A percentile compares a stretch with the other conserved stretches of the same genome.
phyloP scores from a whole-genome alignment of 2,797 vertebrate genomes.

The Danionella dracula region DNA sequence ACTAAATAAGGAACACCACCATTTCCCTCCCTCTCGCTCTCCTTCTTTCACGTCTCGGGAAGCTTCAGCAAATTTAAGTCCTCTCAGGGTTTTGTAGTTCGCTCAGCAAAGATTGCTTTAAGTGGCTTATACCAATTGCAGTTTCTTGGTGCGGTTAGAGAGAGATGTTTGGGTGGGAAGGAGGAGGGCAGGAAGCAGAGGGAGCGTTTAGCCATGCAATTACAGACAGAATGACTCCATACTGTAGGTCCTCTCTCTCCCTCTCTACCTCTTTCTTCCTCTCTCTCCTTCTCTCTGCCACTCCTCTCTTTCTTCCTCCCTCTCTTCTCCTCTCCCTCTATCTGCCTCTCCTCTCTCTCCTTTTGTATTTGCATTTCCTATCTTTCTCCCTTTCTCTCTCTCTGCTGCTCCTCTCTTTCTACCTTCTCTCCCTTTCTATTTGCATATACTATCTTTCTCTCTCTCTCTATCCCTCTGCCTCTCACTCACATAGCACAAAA shows the following conservation, averaged over 20 bases:
- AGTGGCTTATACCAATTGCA: conserved; percentile 49
- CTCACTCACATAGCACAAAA: too few relatives aligned
- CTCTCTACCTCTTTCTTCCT: background rate
- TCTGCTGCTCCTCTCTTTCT: too few relatives aligned
- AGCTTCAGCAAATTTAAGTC: conserved; percentile 41
- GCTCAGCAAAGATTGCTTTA: conserved; percentile 47
- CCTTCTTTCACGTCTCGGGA: conserved; percentile 25
- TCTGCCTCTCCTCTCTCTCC: too few relatives aligned
- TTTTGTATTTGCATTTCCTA: too few relatives aligned
- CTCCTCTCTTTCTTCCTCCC: background rate
- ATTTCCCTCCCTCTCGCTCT: background rate
- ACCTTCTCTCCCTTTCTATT: too few relatives aligned
- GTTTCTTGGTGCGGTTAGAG: conserved; percentile 36
- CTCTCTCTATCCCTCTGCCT: background rate
- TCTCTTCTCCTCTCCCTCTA: too few relatives aligned
- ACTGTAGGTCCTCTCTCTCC: conserved; percentile 12
- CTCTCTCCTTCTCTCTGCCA: background rate
- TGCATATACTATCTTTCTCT: background rate
- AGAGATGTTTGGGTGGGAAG: background rate
- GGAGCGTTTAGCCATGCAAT: conserved; percentile 47
- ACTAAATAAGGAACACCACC: conserved; percentile 31
- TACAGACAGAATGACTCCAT: conserved; percentile 43
- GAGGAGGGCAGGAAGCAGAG: conserved; percentile 28
- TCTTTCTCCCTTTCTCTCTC: too few relatives aligned
- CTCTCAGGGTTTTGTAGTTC: conserved; percentile 45